Percentiles rank a stretch among this genome's conserved stretches.
Conservation (phyloP, 2,797 vertebrate genomes). For the Alca torda region DNA sequence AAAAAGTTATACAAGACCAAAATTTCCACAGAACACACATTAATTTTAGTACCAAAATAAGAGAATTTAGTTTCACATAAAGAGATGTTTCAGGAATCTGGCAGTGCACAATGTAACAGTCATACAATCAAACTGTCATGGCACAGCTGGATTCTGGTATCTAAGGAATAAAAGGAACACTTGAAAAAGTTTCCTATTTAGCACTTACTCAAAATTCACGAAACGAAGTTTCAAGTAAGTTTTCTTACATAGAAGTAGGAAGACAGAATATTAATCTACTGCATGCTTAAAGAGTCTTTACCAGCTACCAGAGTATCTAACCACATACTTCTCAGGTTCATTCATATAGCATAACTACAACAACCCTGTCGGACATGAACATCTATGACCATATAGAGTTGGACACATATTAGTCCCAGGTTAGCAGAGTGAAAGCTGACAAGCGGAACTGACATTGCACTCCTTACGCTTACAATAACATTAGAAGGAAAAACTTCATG, state of each 20-base stretch:
- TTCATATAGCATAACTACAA: background rate
- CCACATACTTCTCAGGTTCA: background rate
- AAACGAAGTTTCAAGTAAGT: background rate
- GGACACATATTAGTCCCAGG: background rate
- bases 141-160: background rate
- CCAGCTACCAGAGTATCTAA: background rate
- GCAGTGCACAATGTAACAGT: background rate
- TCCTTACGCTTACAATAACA: background rate
- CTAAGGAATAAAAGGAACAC: background rate
- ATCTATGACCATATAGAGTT: fast-evolving
- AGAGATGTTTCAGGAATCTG: background rate
- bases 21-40: background rate
- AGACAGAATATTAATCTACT: background rate
- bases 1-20: background rate
- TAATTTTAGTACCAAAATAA: background rate
- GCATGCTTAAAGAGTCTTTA: background rate
- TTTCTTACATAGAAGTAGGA: background rate
- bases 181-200: background rate
- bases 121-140: background rate
- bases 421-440: background rate
- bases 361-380: background rate
- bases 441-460: background rate
- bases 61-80: background rate
- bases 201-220: background rate
- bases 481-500: background rate